Base-by-base conservation (phyloP, 2,113 vertebrate genomes). In the Embiotoca jacksoni region DNA sequence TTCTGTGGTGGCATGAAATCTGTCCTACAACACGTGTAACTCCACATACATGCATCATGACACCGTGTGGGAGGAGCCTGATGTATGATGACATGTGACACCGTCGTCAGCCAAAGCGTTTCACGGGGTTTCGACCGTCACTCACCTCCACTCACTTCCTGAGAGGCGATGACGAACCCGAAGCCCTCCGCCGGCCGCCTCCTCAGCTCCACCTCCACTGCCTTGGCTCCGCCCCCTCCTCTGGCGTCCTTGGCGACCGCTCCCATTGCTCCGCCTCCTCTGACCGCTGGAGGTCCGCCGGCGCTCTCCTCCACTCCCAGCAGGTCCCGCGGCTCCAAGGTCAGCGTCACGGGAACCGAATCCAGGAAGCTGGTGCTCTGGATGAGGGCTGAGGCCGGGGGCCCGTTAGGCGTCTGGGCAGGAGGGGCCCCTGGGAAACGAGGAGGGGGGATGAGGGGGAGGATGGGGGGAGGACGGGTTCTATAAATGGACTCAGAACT, bases 291-390 rank as follows among this genome's bases (percentile, higher is more conserved):
- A 64, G 54, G 88, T 9, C 78, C 88, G 0, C 83, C 85, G 0
- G 81, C 87, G 0, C 86, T 91, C 39, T 94, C 94, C 75, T 94
- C 91, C 4, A 89, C 85, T 4, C 90, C 91, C 84, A 92, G 81
- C 84, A 94, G 80, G 72, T 95, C 94, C 0, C 91, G 89, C 1
- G 94, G 93, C 86, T 95, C 94, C 3, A 94, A 72, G 1, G 93
- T 95, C 50, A 95, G 58, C 1, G 94, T 94, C 47, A 95, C 94
- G 1, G 94, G 94, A 66, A 95, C 94, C 0, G 94, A 94, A 71
- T 95, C 94, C 75, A 95, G 89, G 86, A 95, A 95, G 80, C 94
- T 95, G 86, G 94, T 95, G 84, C 94, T 95, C 90, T 95, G 94
- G 61, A 94, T 93, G 72, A 95, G 85, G 56, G 88, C 44, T 0